Conservation (phyloP, 2,113 vertebrate species). For the Macaca nemestrina region DNA sequence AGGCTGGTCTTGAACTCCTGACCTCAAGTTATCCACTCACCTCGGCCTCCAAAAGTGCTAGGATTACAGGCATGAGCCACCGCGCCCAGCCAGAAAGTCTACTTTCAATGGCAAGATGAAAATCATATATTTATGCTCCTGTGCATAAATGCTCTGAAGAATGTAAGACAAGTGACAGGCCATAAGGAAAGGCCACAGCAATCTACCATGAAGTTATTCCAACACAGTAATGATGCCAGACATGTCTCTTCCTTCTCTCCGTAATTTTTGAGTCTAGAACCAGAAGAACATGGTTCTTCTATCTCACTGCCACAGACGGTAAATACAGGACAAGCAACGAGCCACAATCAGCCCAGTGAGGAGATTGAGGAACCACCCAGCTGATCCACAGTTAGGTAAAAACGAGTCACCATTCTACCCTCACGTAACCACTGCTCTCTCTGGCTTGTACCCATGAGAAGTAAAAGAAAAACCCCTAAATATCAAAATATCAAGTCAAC, state of each 20-base stretch:
- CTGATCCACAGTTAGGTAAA: not conserved
- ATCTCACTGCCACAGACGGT: not conserved
- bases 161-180: not conserved
- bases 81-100: not conserved
- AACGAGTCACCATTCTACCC: fast-evolving
- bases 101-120: not conserved
- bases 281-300: not conserved
- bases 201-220: not conserved
- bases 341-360: not conserved
- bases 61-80: too few relatives aligned
- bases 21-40: too few relatives aligned
- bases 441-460: not conserved
- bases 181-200: not conserved
- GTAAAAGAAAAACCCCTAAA: not conserved
- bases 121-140: not conserved
- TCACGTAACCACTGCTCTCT: not conserved
- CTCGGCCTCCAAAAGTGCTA: too few relatives aligned
- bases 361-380: not conserved
- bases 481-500: not conserved
- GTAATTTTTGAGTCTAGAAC: not conserved
- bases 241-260: not conserved
- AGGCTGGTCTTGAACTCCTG: too few relatives aligned
- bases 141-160: not conserved
- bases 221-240: not conserved
- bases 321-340: not conserved